Evolutionary conservation across 2,888 invertebrate genomes (phyloP).

Genomic region (Clostera curtula): DNA sequence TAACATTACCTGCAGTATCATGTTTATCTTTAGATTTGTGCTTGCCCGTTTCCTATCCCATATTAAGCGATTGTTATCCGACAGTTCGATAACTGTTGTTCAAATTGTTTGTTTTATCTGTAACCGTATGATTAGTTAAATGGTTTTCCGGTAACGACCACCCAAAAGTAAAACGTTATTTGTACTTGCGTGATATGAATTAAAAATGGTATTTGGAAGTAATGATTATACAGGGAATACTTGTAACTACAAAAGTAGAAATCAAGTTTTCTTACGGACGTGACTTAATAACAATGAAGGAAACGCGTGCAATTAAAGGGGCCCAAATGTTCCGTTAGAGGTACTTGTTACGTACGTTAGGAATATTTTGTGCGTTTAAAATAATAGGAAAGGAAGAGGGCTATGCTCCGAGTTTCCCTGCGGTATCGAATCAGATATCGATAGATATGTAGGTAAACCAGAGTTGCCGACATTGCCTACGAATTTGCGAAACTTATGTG

Average conservation of each 20-base stretch:
- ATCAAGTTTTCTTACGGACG: neutral
- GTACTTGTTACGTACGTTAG: too few relatives aligned
- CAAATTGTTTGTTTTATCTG: conserved; percentile 22
- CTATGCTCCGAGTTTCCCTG: too few relatives aligned
- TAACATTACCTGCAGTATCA: too few relatives aligned
- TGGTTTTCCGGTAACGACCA: conserved; percentile 24
- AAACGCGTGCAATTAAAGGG: neutral
- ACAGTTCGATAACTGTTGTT: conserved; percentile 17
- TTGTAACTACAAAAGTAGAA: conserved; percentile 2
- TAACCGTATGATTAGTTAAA: conserved; percentile 23
- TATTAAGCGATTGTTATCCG: conserved; percentile 14
- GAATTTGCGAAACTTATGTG: too few relatives aligned
- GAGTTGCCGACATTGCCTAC: too few relatives aligned
- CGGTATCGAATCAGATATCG: too few relatives aligned
- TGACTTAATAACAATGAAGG: neutral
- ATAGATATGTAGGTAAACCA: too few relatives aligned
- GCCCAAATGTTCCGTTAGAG: neutral
- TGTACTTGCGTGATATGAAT: conserved; percentile 19
- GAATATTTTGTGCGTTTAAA: too few relatives aligned
- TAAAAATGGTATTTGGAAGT: conserved; percentile 9
- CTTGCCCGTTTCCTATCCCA: conserved; percentile 15
- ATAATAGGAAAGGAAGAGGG: too few relatives aligned
- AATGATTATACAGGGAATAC: conserved; percentile 1
- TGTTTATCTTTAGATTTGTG: too few relatives aligned
- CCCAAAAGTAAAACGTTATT: conserved; percentile 17